Percentiles rank a stretch among this genome's conserved stretches.
phyloP scores from a whole-genome alignment of 2,113 vertebrate genomes.

The Pogonocichla stellata region DNA sequence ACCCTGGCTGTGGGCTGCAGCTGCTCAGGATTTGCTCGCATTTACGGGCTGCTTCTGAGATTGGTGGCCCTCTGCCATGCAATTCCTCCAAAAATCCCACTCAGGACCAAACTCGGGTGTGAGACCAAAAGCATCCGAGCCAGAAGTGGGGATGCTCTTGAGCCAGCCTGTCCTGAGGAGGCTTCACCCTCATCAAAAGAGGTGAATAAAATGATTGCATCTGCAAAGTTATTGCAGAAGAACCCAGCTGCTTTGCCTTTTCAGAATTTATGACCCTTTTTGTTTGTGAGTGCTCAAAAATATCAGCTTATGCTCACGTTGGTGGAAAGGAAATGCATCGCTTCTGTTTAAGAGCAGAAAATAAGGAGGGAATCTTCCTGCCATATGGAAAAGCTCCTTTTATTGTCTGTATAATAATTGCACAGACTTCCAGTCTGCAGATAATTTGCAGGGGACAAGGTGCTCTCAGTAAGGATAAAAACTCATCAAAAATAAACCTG shows the following conservation, averaged over 20 bases:
- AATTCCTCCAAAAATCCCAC: neutral
- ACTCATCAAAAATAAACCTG: neutral
- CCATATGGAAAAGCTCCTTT: slow-evolving; percentile 1
- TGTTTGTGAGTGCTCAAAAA: neutral
- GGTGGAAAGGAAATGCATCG: neutral
- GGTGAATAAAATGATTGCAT: neutral
- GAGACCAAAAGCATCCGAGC: neutral
- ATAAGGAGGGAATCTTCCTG: neutral
- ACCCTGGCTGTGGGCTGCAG: neutral
- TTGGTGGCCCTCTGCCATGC: neutral
- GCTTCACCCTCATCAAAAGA: neutral
- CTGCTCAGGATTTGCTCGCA: neutral
- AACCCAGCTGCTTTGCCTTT: neutral
- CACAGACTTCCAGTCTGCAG: neutral
- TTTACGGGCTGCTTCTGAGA: neutral
- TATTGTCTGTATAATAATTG: neutral
- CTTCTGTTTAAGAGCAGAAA: neutral
- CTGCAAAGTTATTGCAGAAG: neutral
- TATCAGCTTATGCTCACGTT: neutral
- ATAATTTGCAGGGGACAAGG: neutral
- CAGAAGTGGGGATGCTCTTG: neutral
- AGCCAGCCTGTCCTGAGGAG: fast-evolving
- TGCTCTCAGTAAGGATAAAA: neutral
- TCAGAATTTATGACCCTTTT: neutral
- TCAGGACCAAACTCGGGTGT: neutral